phyloP scores from a whole-genome alignment of 2,797 vertebrate species.

The Spinus pinus region DNA sequence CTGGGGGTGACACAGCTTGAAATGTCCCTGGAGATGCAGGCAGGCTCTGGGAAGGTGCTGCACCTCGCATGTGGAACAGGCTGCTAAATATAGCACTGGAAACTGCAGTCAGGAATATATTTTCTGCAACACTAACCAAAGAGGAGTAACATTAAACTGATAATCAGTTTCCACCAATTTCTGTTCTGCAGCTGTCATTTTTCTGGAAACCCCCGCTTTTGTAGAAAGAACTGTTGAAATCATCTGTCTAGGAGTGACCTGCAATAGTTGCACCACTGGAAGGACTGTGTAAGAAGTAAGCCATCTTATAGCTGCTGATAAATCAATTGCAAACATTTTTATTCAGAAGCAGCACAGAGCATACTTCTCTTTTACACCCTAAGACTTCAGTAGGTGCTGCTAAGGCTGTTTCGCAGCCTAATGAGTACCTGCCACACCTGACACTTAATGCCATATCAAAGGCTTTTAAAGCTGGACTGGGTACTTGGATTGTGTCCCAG shows the following conservation, averaged over 20 bases:
- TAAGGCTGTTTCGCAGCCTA: not conserved
- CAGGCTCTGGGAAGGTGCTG: not conserved
- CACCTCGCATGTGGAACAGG: rapidly evolving
- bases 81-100: not conserved
- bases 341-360: not conserved
- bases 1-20: not conserved
- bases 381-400: not conserved
- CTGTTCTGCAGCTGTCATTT: not conserved
- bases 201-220: not conserved
- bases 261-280: not conserved
- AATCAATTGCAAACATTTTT: not conserved
- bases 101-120: not conserved
- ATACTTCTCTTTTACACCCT: not conserved
- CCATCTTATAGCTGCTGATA: not conserved
- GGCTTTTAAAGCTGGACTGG: not conserved
- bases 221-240: not conserved
- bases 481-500: not conserved
- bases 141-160: not conserved
- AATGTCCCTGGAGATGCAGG: not conserved
- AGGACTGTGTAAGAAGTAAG: not conserved
- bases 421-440: not conserved
- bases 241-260: rapidly evolving
- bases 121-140: not conserved
- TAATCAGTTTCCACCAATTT: not conserved
- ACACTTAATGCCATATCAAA: not conserved